Base-by-base conservation (phyloP, 2,888 invertebrate species). In the Scaptomyza tumidula region DNA sequence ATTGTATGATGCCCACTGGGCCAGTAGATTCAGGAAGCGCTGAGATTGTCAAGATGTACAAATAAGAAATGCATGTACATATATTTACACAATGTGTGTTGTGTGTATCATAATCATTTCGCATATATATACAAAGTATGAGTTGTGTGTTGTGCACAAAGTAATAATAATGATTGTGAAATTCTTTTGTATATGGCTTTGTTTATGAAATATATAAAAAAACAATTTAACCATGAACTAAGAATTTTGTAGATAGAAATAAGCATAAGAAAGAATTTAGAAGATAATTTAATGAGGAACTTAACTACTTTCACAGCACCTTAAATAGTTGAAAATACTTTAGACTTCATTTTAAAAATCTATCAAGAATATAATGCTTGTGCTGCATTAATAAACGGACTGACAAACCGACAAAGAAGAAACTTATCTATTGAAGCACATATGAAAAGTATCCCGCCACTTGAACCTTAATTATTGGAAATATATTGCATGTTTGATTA, bases 21-120 rank as follows among this genome's bases (percentile, higher is more conserved):
- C 88, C 80, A 91, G 76, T 74, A 90, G 85, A 81, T 91, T 91
- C 78, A 90, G 80, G 78, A 91, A 90, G 74, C 90, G 89, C 91
- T 91, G 62, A 41, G 41, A 64, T 50, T 19, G 16, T 49, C 24
- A 14, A 43, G 46, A 52, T 69, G 60, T 37, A 59, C 39, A 61
- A 44, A 37, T 44, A 49, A 33, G 33, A 50, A 60, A 58, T 35
- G 43, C 44, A 56, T 33, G 13, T 39, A 52, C 24, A 43, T 46
- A 19, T 31, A 57, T 7, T 9, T 31, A 45, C 49, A 46, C 13
- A 49, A 35, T 49, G 19, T 49, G 19, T 49, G 39, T 46, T 29
- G 19, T 19, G 19, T 35, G 43, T 41, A 4, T 41, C 53, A 14
- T 31, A 35, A 6, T 39, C 7, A 27, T 66, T 45, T 44, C 13